phyloP scores from a whole-genome alignment of 2,888 invertebrate species.

The Chymomyza amoena region DNA sequence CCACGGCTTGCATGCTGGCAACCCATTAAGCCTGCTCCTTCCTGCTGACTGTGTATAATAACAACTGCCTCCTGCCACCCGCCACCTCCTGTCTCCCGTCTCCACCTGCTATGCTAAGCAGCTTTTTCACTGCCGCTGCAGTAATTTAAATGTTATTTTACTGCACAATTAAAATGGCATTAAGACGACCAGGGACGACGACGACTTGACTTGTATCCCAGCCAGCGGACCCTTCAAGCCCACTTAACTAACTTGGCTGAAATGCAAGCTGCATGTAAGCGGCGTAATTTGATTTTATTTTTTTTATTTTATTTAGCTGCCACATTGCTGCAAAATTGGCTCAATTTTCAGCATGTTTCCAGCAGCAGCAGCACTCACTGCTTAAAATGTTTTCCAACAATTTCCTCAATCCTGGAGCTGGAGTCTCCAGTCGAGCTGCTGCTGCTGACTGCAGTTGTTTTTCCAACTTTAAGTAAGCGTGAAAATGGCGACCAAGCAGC shows the following conservation, averaged over 20 bases:
- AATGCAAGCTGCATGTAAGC: slow-evolving; percentile 33
- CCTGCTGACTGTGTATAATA: slow-evolving; percentile 7
- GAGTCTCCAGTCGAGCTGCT: too few relatives aligned
- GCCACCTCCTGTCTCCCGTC: background rate
- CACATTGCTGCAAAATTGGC: slow-evolving; percentile 37
- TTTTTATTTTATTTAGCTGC: background rate
- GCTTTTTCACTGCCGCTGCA: slow-evolving; percentile 40
- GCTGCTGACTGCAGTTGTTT: background rate
- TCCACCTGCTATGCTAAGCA: slow-evolving; percentile 25
- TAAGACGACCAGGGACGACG: slow-evolving; percentile 38
- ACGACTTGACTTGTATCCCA: too few relatives aligned
- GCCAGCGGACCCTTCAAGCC: background rate
- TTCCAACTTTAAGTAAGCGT: background rate
- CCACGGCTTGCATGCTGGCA: slow-evolving; percentile 55
- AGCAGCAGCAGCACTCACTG: slow-evolving; percentile 30
- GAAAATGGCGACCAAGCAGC: background rate
- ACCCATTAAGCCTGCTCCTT: slow-evolving; percentile 51
- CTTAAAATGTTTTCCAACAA: slow-evolving; percentile 14
- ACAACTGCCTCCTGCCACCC: background rate
- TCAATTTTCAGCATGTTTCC: slow-evolving; percentile 13
- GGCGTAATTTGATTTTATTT: slow-evolving; percentile 43
- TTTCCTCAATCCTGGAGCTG: background rate
- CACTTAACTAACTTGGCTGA: slow-evolving; percentile 4
- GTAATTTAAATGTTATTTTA: slow-evolving; percentile 65
- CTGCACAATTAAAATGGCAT: slow-evolving; percentile 64